Percentiles rank a stretch among this genome's conserved stretches.
phyloP scores from a whole-genome alignment of 53 echinoderm and acorn worm genomes.

The Temnopleurus reevesii region DNA sequence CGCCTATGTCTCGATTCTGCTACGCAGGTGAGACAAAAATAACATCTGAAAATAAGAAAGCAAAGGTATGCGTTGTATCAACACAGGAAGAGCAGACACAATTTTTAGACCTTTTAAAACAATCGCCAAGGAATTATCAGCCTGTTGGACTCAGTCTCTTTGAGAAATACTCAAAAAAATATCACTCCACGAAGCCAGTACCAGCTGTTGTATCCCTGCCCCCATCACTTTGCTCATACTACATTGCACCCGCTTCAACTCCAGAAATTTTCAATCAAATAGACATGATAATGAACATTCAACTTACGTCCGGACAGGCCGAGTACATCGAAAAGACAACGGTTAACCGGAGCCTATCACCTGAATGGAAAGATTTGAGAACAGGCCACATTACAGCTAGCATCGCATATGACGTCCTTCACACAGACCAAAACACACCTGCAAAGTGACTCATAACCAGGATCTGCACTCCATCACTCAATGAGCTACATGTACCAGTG shows the following conservation, averaged over 20 bases:
- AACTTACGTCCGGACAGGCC: slow-evolving; percentile 8
- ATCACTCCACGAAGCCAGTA: slow-evolving; percentile 1
- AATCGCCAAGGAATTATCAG: slow-evolving; percentile 9
- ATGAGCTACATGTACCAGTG: slow-evolving; percentile 17
- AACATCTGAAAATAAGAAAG: slow-evolving; percentile 29
- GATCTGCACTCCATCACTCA: not conserved
- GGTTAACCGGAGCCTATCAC: slow-evolving; percentile 9
- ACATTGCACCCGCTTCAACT: not conserved
- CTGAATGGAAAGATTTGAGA: slow-evolving; percentile 45
- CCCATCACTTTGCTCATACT: slow-evolving; percentile 17
- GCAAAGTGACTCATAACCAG: slow-evolving; percentile 26
- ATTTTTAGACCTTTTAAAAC: slow-evolving; percentile 18
- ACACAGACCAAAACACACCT: slow-evolving; percentile 35
- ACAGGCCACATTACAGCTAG: slow-evolving; percentile 52
- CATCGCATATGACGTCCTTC: slow-evolving; percentile 16
- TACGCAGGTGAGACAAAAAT: too few relatives aligned
- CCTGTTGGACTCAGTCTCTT: slow-evolving; percentile 51
- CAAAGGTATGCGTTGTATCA: slow-evolving; percentile 9
- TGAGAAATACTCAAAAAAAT: slow-evolving; percentile 41
- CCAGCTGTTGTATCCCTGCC: slow-evolving; percentile 3
- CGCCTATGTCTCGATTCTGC: too few relatives aligned
- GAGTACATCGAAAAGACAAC: slow-evolving; percentile 43
- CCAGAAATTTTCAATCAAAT: slow-evolving; percentile 13
- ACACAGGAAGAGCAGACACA: slow-evolving; percentile 38
- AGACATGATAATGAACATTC: slow-evolving; percentile 3